Evolutionary conservation across 2,888 invertebrate genomes (phyloP).

Genomic region (Eulithis prunata): DNA sequence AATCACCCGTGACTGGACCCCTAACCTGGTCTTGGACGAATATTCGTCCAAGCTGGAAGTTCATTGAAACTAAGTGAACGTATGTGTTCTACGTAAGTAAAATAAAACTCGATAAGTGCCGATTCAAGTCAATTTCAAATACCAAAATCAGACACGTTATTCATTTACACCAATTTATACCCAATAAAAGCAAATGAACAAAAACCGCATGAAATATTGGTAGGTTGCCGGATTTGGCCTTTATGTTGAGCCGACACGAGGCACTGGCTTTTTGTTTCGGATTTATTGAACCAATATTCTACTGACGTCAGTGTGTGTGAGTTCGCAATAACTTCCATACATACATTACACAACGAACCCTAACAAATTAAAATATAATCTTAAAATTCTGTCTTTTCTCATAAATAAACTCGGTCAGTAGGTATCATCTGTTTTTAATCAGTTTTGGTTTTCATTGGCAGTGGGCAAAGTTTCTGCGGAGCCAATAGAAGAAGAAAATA

Average conservation of each 20-base stretch:
- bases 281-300: constrained; percentile 46
- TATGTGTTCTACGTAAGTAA: neutral
- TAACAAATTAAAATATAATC: constrained; percentile 6
- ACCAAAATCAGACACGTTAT: constrained; percentile 34
- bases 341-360: no score
- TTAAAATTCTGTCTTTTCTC: constrained; percentile 10
- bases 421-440: constrained; percentile 51
- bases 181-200: constrained; percentile 45
- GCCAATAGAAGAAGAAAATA: constrained; percentile 65
- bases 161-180: constrained; percentile 44
- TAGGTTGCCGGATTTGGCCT: constrained; percentile 42
- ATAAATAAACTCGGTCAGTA: constrained; percentile 17
- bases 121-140: constrained; percentile 14
- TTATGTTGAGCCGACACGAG: constrained; percentile 41
- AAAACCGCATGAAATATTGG: constrained; percentile 44
- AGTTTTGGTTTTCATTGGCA: constrained; percentile 62
- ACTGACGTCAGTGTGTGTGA: constrained; percentile 33
- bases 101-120: neutral
- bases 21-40: no score
- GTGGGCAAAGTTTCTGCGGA: constrained; percentile 56
- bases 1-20: no score
- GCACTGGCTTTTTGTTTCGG: constrained; percentile 41
- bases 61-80: no score
- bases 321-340: constrained; percentile 19
- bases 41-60: no score